phyloP scores from a whole-genome alignment of 1,140 invertebrate species.

The Melanaphis sacchari region DNA sequence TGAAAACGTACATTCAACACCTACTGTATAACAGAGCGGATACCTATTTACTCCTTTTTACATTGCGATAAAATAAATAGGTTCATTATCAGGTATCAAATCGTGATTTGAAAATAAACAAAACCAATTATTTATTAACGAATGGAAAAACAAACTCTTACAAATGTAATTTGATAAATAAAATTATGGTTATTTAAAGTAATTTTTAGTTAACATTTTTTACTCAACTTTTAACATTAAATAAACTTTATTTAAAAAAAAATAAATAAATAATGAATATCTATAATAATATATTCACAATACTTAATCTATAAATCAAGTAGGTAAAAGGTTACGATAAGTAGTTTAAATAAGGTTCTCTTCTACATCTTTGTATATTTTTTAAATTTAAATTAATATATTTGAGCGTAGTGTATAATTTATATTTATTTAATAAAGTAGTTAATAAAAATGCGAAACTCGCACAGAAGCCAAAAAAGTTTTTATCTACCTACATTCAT shows the following conservation, averaged over 20 bases:
- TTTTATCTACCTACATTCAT: neutral
- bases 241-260: neutral
- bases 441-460: neutral
- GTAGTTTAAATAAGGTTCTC: too few species aligned
- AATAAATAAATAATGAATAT: too few species aligned
- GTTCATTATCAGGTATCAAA: neutral
- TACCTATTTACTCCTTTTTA: neutral
- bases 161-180: neutral
- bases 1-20: neutral
- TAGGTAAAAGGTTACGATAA: too few species aligned
- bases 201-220: neutral
- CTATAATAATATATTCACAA: too few species aligned
- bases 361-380: neutral
- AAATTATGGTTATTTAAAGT: neutral
- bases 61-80: neutral
- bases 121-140: neutral
- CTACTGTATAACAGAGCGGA: neutral
- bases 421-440: neutral
- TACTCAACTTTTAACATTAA: neutral
- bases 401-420: neutral
- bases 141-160: neutral
- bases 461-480: slow-evolving; percentile 4
- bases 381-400: slow-evolving; percentile 9
- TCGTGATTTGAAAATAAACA: neutral
- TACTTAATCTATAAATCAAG: too few species aligned